A percentile compares a stretch with the other conserved stretches of the same genome.
phyloP scores from a whole-genome alignment of 2,797 vertebrate species.

The Lacerta viridis region DNA sequence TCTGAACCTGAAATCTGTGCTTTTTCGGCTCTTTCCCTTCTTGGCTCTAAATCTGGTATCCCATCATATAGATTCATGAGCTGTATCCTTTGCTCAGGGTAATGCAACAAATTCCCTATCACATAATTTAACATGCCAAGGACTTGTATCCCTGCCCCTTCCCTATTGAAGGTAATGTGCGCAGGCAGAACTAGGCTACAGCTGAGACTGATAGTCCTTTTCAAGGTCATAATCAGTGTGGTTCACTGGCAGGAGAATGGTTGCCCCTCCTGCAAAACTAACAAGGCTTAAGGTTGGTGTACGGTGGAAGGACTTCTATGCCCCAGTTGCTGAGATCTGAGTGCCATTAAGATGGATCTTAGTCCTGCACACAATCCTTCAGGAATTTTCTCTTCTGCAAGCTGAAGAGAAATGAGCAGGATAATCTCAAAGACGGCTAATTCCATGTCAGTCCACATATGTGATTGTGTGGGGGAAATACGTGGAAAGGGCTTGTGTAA shows the following conservation, averaged over 20 bases:
- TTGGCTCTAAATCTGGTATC: not conserved
- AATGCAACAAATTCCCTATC: not conserved
- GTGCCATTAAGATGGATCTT: not conserved
- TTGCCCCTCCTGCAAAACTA: conserved; percentile 5
- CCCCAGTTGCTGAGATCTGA: not conserved
- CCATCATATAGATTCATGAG: rapidly evolving
- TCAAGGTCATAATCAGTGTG: not conserved
- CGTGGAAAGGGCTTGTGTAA: no score
- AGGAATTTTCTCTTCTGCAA: not conserved
- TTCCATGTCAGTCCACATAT: not conserved
- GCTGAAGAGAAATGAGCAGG: not conserved
- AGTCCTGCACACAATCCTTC: not conserved
- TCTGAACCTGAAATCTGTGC: conserved; percentile 64
- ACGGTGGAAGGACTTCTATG: not conserved
- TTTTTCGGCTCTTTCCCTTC: conserved; percentile 5
- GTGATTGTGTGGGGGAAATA: not conserved
- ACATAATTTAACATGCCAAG: conserved; percentile 30
- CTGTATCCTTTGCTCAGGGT: conserved; percentile 13
- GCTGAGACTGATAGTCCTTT: not conserved
- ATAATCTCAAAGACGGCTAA: not conserved
- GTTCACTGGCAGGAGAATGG: not conserved
- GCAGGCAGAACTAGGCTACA: not conserved
- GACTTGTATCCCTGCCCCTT: conserved; percentile 9
- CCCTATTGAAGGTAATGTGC: not conserved
- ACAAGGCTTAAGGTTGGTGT: not conserved